Evolutionary conservation across 2,888 invertebrate species (phyloP).

Genomic region (Tetragnatha montana): DNA sequence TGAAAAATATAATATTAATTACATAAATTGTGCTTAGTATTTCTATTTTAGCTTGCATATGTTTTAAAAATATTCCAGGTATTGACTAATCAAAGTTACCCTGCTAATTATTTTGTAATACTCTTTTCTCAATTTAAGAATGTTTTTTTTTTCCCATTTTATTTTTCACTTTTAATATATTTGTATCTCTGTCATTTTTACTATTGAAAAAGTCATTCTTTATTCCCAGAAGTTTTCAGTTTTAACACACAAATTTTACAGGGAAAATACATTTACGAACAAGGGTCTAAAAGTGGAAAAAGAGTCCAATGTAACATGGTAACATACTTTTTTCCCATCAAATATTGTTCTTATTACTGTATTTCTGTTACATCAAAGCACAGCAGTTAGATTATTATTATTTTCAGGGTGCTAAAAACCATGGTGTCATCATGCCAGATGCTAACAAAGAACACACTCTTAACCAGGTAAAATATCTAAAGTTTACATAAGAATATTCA

Average conservation of each 20-base stretch:
- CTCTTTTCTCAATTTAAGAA: background rate
- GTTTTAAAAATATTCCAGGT: too few relatives aligned
- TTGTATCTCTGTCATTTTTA: background rate
- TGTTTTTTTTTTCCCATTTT: background rate
- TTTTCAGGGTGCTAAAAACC: conserved; percentile 93
- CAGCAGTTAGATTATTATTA: conserved; percentile 20
- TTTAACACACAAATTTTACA: conserved; percentile 74
- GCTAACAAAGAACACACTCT: conserved; percentile 97
- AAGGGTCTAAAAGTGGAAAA: conserved; percentile 93
- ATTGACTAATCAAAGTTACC: too few relatives aligned
- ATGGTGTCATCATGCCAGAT: conserved; percentile 96
- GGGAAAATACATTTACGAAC: conserved; percentile 95
- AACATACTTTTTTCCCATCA: conserved; percentile 58
- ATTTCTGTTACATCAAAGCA: background rate
- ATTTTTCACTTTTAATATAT: background rate
- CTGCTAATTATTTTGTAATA: background rate
- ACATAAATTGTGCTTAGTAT: background rate
- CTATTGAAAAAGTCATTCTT: background rate
- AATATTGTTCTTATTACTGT: background rate
- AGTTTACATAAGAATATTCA: background rate
- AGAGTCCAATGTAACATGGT: conserved; percentile 97
- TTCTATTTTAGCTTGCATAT: background rate
- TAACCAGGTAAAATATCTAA: conserved; percentile 81
- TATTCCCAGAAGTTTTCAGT: too few relatives aligned
- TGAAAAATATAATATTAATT: too few relatives aligned